A percentile compares a stretch with the other conserved stretches of the same genome.
Conservation (phyloP, 2,888 invertebrate genomes). For the Ditula angustiorana region DNA sequence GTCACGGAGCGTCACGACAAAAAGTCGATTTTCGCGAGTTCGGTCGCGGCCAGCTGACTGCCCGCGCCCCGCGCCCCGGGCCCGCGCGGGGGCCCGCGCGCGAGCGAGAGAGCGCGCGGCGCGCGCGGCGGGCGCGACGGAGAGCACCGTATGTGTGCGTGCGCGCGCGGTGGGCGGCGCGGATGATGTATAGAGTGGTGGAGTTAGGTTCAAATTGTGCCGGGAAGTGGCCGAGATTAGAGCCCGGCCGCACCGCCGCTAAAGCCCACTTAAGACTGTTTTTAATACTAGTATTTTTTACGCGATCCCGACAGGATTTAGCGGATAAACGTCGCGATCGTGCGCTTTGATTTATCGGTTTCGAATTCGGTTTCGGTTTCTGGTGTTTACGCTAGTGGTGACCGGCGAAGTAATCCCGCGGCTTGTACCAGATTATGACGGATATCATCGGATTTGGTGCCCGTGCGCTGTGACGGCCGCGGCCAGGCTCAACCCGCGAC, state of each 20-base stretch:
- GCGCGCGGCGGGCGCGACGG: slow-evolving; percentile 52
- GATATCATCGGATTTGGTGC: slow-evolving; percentile 79
- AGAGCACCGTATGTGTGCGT: slow-evolving; percentile 62
- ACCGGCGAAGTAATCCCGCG: slow-evolving; percentile 78
- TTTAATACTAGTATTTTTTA: slow-evolving; percentile 90
- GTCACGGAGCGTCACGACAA: slow-evolving; percentile 85
- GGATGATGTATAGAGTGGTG: slow-evolving; percentile 90
- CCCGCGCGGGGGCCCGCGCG: slow-evolving; percentile 76
- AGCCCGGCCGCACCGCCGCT: slow-evolving; percentile 88
- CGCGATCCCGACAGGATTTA: slow-evolving; percentile 85
- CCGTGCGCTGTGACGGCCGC: slow-evolving; percentile 69
- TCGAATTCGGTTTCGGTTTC: slow-evolving; percentile 77
- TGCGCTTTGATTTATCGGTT: slow-evolving; percentile 85
- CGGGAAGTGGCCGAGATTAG: slow-evolving; percentile 92
- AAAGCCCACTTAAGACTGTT: slow-evolving; percentile 90
- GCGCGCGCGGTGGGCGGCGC: slow-evolving; percentile 63
- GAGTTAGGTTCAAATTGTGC: slow-evolving; percentile 91
- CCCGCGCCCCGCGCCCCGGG: slow-evolving; percentile 64
- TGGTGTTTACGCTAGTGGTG: slow-evolving; percentile 84
- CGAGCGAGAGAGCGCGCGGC: slow-evolving; percentile 56
- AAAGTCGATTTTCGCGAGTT: slow-evolving; percentile 85
- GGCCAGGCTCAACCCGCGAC: slow-evolving; percentile 50
- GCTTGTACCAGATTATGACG: slow-evolving; percentile 82
- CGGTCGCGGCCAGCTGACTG: slow-evolving; percentile 84
- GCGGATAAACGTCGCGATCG: slow-evolving; percentile 83